These are phyloP conservation scores for Julus scandinavius DNA, from an alignment of 2,888 invertebrate genomes.

Conservation along the genomic window DNA sequence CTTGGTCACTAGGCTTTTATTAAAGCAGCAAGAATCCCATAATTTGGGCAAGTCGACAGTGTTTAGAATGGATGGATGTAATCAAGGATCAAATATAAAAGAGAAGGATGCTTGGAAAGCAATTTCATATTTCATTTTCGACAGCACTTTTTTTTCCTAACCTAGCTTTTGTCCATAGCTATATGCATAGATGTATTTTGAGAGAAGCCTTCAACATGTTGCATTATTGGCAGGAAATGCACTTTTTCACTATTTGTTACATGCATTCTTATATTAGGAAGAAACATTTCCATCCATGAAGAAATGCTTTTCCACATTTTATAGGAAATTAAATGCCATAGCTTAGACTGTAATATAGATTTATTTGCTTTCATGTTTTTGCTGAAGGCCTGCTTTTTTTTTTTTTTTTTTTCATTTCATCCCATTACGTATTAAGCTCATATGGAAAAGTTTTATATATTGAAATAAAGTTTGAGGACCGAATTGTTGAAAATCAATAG, in stretches of 20 bases:
- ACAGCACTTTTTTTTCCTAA: background rate
- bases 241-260: slow-evolving; percentile 36
- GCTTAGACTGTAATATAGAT: slow-evolving; percentile 6
- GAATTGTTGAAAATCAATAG: background rate
- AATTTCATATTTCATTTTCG: slow-evolving; percentile 46
- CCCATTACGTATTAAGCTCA: background rate
- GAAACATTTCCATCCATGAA: background rate
- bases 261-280: slow-evolving; percentile 13
- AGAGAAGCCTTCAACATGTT: slow-evolving; percentile 1
- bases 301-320: slow-evolving; percentile 33
- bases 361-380: slow-evolving; percentile 11
- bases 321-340: slow-evolving; percentile 51
- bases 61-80: slow-evolving; percentile 39
- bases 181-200: background rate
- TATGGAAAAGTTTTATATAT: background rate
- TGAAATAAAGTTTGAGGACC: background rate
- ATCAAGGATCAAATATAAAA: slow-evolving; percentile 46
- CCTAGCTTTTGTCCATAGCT: background rate
- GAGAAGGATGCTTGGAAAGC: slow-evolving; percentile 25
- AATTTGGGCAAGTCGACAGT: slow-evolving; percentile 36
- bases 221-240: slow-evolving; percentile 10
- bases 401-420: background rate
- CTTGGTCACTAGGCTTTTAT: slow-evolving; percentile 3
- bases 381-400: background rate
- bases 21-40: slow-evolving; percentile 42